phyloP scores from a whole-genome alignment of 2,888 invertebrate species.

The Ganaspis brasiliensis region DNA sequence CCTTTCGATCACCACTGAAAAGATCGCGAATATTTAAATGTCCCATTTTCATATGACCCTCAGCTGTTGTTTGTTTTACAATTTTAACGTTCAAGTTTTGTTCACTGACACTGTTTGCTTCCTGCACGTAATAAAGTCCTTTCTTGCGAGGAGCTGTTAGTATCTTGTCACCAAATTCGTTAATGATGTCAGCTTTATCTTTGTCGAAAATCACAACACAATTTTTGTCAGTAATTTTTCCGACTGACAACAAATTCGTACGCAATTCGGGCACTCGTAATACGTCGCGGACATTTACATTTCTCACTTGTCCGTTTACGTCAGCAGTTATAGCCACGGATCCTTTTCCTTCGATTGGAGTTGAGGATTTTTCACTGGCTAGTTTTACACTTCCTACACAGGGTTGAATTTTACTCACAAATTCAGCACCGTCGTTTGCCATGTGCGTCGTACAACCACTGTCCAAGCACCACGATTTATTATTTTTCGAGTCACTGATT shows the following conservation, averaged over 20 bases:
- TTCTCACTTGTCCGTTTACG: constrained; percentile 16
- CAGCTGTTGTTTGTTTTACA: constrained; percentile 1
- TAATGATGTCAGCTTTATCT: constrained; percentile 47
- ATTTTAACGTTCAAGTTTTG: constrained; percentile 29
- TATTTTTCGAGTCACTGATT: not conserved
- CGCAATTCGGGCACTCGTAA: constrained; percentile 47
- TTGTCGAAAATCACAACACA: constrained; percentile 82
- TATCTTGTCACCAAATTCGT: constrained; percentile 40
- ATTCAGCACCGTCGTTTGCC: constrained; percentile 23
- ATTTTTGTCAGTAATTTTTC: constrained; percentile 71
- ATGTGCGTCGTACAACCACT: constrained; percentile 44
- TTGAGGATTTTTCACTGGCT: constrained; percentile 27
- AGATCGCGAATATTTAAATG: constrained; percentile 25
- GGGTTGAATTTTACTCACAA: not conserved
- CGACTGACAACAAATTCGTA: constrained; percentile 49
- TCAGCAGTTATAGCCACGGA: constrained; percentile 17
- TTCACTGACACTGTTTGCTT: constrained; percentile 31
- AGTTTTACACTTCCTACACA: constrained; percentile 35
- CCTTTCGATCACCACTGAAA: not conserved
- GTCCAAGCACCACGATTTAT: constrained; percentile 30
- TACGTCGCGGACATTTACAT: constrained; percentile 37
- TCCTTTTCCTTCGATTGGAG: constrained; percentile 38
- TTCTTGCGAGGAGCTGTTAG: constrained; percentile 40
- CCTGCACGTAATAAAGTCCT: constrained; percentile 47
- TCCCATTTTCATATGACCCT: constrained; percentile 22